Evolutionary conservation across 2,113 vertebrate species (phyloP), one percentile per base, ranked within the genome.

Genomic region (Spermophilus dauricus): DNA sequence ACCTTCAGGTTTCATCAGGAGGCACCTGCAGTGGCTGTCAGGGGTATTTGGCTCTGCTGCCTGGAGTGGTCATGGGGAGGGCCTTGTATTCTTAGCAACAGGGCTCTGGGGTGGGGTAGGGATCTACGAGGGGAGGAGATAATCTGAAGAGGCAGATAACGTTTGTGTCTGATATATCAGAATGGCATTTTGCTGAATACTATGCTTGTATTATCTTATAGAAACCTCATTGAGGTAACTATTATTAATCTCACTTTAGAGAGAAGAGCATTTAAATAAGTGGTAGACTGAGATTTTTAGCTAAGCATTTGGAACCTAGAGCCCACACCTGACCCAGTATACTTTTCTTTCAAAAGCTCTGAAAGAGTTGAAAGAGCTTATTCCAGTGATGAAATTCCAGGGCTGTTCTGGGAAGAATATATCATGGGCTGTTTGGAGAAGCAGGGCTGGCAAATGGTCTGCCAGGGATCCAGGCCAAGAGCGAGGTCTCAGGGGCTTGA

Each of bases 311-410:
- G 12, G 18, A 61, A 2, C 20, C 16, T 18, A 65, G 24, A 89
- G 28, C 28, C 83, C 72, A 73, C 5, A 56, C 39, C 5, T 45
- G 65, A n/a, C 65, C 12, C 48, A 61, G 32, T 69, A 5, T 14
- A 65, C 34, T 93, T 86, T 39, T 30, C 28, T 89, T 95, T 86
- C 28, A 48, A 93, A 96, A 83, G 13, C 30, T 61, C 65, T 70
- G 51, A 3, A 86, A 45, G 42, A 69, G 14, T 78, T 45, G 14
- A 20, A 13, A 81, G 28, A 37, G 20, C 14, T 91, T 58, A 30
- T 65, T 93, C 28, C 82, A 92, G 45, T 4, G 16, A 81, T 53
- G 13, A 18, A 67, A 75, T 42, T 82, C 61, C 17, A 63, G 61
- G 5, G 37, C 8, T 45, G 45, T 45, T 45, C 45, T 45, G 45